Base-by-base conservation (phyloP, 2,797 vertebrate genomes). In the Premnoplex brunnescens region DNA sequence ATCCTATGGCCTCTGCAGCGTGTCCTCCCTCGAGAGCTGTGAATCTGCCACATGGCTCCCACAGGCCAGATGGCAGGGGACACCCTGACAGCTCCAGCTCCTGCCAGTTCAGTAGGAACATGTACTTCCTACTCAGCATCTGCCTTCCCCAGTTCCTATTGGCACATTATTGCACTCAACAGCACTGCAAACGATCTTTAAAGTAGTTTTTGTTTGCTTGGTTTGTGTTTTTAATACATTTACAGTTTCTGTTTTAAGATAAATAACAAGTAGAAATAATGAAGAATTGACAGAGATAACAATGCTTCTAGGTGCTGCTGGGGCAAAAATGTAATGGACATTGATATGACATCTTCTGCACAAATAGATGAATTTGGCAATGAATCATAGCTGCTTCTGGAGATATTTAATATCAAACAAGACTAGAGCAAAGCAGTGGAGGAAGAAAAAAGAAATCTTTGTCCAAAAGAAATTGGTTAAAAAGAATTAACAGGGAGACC, bases 21-120 rank as follows among this genome's bases (percentile, higher is more conserved):
- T 10, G 30, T 22, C 51, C 43, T 95, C 93, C 76, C 91, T 2
- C 4, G 93, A 21, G 95, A 81, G 85, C 94, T 32, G 69, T 64
- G 69, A 72, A 86, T 91, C 85, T 88, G 81, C 86, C 74, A 77
- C 78, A 28, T 2, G 41, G 44, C 86, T 77, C 68, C 10, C 49
- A 34, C 67, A 55, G 71, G 27, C 78, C 94, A 92, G 78, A 88
- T 92, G 94, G 95, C 77, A 59, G 67, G 78, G 84, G 92, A 73
- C 91, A 64, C 49, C 89, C 95, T 87, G 81, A 62, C 72, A 85
- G 41, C 87, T 64, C 84, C 37, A 60, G 75, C 68, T 92, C 63
- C 92, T 74, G 67, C 60, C 51, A 4, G 41, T 28, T 54, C 52
- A 20, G 72, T n/a, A 32, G 58, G 60, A 82, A 74, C 84, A 41